A percentile compares a stretch with the other conserved stretches of the same genome.
These are phyloP conservation scores for Phasianus colchicus DNA, from an alignment of 2,113 vertebrate species.

Conservation along the genomic window DNA sequence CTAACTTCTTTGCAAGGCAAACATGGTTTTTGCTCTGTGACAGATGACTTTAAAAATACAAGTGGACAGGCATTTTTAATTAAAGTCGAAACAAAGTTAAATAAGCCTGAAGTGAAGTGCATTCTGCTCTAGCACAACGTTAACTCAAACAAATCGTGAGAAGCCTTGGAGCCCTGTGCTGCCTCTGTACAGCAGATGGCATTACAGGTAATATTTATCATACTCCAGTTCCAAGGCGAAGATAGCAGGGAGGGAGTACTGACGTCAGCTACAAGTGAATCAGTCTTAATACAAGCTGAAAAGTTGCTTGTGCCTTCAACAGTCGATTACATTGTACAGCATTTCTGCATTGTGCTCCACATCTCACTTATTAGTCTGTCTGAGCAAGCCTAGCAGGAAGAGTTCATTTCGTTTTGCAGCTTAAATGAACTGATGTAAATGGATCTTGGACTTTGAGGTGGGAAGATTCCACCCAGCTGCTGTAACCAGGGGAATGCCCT, in stretches of 20 bases:
- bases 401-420: constrained; percentile 39
- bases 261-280: constrained; percentile 42
- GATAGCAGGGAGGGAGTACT: neutral
- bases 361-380: neutral
- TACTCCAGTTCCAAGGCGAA: neutral
- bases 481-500: constrained; percentile 66
- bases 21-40: neutral
- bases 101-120: constrained; percentile 40
- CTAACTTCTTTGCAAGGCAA: neutral
- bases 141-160: neutral
- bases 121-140: neutral
- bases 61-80: neutral
- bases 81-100: constrained; percentile 23
- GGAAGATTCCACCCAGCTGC: constrained; percentile 61
- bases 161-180: neutral
- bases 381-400: constrained; percentile 14
- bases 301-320: constrained; percentile 15
- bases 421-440: constrained; percentile 8
- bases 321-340: neutral
- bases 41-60: neutral
- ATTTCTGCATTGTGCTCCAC: neutral
- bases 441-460: constrained; percentile 69
- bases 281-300: constrained; percentile 32
- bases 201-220: constrained; percentile 63
- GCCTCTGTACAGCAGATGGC: constrained; percentile 60